A percentile compares a stretch with the other conserved stretches of the same genome.
Evolutionary conservation across 2,888 invertebrate genomes (phyloP).

Genomic region (Tetranychus piercei): DNA sequence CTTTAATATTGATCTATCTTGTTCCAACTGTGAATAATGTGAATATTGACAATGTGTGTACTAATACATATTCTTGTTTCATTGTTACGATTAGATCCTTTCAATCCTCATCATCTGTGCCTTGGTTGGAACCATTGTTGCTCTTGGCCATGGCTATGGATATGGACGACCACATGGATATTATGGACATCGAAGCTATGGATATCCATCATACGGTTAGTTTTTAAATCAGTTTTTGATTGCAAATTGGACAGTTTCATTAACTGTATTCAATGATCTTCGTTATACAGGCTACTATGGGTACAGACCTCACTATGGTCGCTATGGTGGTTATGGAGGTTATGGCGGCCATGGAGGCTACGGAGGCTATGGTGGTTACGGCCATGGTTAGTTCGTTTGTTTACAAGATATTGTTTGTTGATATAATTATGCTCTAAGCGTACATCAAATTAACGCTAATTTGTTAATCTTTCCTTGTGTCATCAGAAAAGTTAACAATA

Average conservation of each 20-base stretch:
- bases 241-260: not conserved
- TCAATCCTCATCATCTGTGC: not conserved
- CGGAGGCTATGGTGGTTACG: constrained; percentile 3
- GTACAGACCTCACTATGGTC: not conserved
- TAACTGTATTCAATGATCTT: not conserved
- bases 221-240: not conserved
- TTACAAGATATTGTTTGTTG: not conserved
- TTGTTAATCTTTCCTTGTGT: not conserved
- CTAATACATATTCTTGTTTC: not conserved
- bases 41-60: not conserved
- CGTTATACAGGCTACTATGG: not conserved
- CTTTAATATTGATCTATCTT: not conserved
- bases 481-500: too few species aligned
- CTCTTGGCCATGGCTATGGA: not conserved
- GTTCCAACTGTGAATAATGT: not conserved
- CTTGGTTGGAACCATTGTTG: not conserved
- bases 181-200: not conserved
- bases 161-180: not conserved
- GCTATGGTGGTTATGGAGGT: constrained; percentile 2
- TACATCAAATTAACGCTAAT: not conserved
- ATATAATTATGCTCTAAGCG: not conserved
- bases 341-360: not conserved
- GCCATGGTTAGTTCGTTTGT: not conserved
- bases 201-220: not conserved
- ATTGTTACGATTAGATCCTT: not conserved